Conservation (phyloP, 30 jellyfish, hydroid and myxozoan species). For the Aurelia sp. region DNA sequence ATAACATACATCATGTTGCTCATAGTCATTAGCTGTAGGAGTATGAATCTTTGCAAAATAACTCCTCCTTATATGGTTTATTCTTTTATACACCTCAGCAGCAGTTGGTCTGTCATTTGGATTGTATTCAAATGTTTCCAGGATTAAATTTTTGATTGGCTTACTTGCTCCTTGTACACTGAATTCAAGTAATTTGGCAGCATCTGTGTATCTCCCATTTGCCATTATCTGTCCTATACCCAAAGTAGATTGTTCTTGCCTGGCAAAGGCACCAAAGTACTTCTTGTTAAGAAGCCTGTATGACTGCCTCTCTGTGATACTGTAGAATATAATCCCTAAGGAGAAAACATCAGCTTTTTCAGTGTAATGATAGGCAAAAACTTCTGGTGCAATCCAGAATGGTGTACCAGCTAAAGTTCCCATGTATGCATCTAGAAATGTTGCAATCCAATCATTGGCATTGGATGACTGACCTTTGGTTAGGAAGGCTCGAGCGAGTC, state of each 20-base stretch:
- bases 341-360: conserved; percentile 76
- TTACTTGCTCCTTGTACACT: conserved; percentile 5
- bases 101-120: conserved; percentile 47
- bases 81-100: conserved; percentile 2
- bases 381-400: conserved; percentile 84
- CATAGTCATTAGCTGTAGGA: neutral
- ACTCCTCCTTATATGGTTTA: neutral
- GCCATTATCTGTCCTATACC: conserved; percentile 41
- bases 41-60: neutral
- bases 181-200: conserved; percentile 16
- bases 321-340: conserved; percentile 51
- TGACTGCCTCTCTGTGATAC: conserved; percentile 49
- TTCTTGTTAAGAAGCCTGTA: neutral
- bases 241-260: neutral
- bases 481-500: conserved; percentile 58
- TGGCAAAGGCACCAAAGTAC: conserved; percentile 66
- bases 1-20: neutral
- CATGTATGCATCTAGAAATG: conserved; percentile 26
- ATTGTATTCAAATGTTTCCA: conserved; percentile 28
- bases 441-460: conserved; percentile 4
- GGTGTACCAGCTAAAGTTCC: conserved; percentile 82
- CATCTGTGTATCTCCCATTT: neutral
- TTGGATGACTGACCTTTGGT: neutral
- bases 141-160: conserved; percentile 12
- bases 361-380: conserved; percentile 38